Percentiles rank a stretch among this genome's conserved stretches.
These are phyloP conservation scores for Erithacus rubecula DNA, from an alignment of 2,797 vertebrate genomes.

Conservation along the genomic window DNA sequence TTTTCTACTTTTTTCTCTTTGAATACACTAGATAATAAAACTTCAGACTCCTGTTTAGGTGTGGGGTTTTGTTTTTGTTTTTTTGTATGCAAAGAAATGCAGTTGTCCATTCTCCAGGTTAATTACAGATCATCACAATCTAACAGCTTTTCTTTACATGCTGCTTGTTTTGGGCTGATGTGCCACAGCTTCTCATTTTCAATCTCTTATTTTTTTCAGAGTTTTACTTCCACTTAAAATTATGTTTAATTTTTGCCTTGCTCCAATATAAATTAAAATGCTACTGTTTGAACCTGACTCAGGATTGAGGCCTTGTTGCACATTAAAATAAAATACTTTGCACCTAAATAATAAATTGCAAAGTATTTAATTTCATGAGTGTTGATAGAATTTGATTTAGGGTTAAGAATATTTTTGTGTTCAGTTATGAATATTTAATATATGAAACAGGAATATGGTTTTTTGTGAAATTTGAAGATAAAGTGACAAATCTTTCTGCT, in stretches of 20 bases:
- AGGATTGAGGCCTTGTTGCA: not conserved
- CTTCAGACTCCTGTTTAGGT: not conserved
- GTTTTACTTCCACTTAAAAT: not conserved
- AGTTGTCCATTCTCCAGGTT: not conserved
- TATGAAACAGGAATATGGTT: not conserved
- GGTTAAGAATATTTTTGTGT: not conserved
- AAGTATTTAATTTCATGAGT: not conserved
- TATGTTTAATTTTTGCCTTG: not conserved
- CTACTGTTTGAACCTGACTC: not conserved
- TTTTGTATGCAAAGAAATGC: not conserved
- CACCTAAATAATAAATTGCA: not conserved
- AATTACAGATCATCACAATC: not conserved
- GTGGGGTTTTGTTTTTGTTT: fast-evolving
- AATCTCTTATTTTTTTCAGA: not conserved
- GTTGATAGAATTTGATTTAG: not conserved
- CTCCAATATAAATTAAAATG: not conserved
- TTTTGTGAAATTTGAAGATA: not conserved
- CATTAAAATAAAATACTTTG: not conserved
- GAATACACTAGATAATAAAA: not conserved
- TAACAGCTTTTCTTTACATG: not conserved
- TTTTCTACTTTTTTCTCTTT: not conserved
- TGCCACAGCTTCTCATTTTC: not conserved
- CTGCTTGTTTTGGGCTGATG: not conserved
- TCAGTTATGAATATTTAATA: not conserved
- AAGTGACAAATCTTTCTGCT: not conserved